Evolutionary conservation across 2,888 invertebrate species (phyloP).

Genomic region (Oxycera nigricornis): DNA sequence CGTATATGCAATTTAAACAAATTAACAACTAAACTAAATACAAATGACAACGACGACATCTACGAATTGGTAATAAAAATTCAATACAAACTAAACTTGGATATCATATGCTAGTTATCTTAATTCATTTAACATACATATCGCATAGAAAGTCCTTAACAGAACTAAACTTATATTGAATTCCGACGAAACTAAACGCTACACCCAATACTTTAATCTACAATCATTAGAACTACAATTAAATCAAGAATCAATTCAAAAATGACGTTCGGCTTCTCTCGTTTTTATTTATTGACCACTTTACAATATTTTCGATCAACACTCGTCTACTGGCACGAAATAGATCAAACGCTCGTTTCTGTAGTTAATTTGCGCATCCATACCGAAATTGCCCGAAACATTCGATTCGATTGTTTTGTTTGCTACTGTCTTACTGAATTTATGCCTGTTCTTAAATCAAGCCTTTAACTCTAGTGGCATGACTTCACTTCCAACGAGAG

Average conservation of each 20-base stretch:
- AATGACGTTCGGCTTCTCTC: background rate
- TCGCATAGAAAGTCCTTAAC: conserved; percentile 28
- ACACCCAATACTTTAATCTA: background rate
- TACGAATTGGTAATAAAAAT: conserved; percentile 34
- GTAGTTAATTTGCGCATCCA: background rate
- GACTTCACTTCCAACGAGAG: background rate
- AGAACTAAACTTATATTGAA: background rate
- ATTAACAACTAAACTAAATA: conserved; percentile 30
- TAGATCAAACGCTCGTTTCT: conserved; percentile 30
- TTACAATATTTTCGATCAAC: background rate
- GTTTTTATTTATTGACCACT: background rate
- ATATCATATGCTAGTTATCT: background rate
- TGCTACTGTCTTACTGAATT: background rate
- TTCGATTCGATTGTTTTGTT: background rate
- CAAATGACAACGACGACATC: conserved; percentile 37
- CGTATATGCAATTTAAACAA: conserved; percentile 30
- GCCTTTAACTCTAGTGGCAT: background rate
- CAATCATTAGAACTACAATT: background rate
- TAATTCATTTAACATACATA: conserved; percentile 11
- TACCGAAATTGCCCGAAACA: conserved; percentile 3
- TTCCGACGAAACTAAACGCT: background rate
- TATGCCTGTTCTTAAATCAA: background rate
- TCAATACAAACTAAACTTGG: conserved; percentile 11
- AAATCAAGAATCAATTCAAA: background rate
- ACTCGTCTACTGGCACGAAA: conserved; percentile 36